These are phyloP conservation scores for Morpho achilles DNA, from an alignment of 2,888 invertebrate genomes.

Conservation along the genomic window DNA sequence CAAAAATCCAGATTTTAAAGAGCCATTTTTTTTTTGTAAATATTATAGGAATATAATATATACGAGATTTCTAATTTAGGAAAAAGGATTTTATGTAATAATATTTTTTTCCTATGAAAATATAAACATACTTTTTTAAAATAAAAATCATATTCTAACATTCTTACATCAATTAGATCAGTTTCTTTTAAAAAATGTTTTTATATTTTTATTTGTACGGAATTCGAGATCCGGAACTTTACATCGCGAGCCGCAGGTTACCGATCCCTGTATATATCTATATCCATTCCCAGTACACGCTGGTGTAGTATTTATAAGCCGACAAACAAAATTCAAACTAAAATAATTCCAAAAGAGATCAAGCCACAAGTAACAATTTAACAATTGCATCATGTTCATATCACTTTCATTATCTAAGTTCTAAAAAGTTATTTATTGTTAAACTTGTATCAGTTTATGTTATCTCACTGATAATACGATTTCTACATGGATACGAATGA, in stretches of 20 bases:
- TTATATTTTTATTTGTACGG: background rate
- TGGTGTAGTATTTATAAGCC: background rate
- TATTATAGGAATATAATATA: background rate
- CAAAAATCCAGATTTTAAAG: background rate
- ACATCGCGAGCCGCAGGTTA: background rate
- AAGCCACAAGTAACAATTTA: slow-evolving; percentile 11
- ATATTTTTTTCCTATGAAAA: too few species aligned
- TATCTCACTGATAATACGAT: background rate
- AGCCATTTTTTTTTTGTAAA: background rate
- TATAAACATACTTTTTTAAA: too few species aligned
- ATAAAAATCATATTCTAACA: too few species aligned
- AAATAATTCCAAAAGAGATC: slow-evolving; percentile 20
- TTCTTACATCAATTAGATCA: too few species aligned
- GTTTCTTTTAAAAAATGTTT: background rate
- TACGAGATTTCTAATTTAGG: background rate
- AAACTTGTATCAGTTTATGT: background rate
- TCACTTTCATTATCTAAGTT: background rate
- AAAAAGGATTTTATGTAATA: too few species aligned
- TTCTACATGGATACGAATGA: background rate
- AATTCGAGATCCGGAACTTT: background rate
- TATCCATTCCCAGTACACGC: background rate
- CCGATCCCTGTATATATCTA: background rate
- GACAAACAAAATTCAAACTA: slow-evolving; percentile 13
- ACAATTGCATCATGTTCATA: slow-evolving; percentile 18
- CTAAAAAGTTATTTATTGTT: background rate